Conservation (phyloP, 1,140 invertebrate species). For the Atta colombica region DNA sequence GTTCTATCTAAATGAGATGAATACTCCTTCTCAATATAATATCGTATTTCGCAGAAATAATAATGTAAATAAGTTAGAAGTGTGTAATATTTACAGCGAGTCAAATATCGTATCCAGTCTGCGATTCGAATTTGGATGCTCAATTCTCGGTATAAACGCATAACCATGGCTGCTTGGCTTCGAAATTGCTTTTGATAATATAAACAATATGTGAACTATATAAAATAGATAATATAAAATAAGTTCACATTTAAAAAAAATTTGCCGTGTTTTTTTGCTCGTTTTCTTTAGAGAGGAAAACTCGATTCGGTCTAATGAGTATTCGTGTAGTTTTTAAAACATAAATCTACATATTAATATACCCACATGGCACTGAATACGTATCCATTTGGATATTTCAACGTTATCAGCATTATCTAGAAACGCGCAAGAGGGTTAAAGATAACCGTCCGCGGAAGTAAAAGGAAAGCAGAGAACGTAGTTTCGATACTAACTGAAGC, state of each 20-base stretch:
- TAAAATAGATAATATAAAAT: background rate
- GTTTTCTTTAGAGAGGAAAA: background rate
- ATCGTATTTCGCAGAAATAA: background rate
- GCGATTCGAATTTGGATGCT: background rate
- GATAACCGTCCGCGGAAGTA: slow-evolving; percentile 10
- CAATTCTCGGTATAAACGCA: background rate
- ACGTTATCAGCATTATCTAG: background rate
- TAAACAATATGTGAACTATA: background rate
- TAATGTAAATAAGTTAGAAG: background rate
- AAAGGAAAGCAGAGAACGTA: slow-evolving; percentile 7
- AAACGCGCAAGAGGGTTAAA: background rate
- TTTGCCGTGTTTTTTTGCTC: background rate
- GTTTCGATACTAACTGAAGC: slow-evolving; percentile 20
- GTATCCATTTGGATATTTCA: slow-evolving; percentile 11
- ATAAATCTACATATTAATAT: background rate
- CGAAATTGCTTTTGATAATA: background rate
- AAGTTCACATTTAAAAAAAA: background rate
- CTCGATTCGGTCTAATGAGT: background rate
- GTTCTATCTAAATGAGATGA: background rate
- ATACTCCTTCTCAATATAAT: background rate
- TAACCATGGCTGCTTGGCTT: background rate
- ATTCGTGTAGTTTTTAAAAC: background rate
- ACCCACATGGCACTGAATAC: background rate
- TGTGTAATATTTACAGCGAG: background rate
- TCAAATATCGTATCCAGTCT: background rate